Conservation (phyloP, 1,140 invertebrate genomes). For the Armadillidium nasatum region DNA sequence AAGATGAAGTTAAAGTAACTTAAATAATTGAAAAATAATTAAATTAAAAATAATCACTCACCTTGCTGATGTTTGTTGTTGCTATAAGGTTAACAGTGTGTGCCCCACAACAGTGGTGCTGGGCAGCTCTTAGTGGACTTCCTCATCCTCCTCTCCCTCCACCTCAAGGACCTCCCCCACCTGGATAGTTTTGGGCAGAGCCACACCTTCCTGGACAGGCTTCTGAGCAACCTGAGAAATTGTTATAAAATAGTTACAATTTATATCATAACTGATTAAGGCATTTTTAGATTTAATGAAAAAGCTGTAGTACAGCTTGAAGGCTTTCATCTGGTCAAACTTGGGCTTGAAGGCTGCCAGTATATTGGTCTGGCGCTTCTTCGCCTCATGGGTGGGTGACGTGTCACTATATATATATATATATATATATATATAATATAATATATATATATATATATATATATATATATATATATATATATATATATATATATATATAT, state of each 20-base stretch:
- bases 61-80: background rate
- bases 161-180: background rate
- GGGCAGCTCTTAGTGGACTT: conserved; percentile 3
- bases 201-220: conserved; percentile 20
- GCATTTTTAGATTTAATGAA: conserved; percentile 7
- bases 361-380: background rate
- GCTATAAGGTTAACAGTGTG: conserved; percentile 20
- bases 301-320: conserved; percentile 1
- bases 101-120: background rate
- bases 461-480: no score
- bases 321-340: background rate
- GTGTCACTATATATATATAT: no score
- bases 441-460: no score
- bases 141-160: background rate
- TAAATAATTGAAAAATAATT: no score
- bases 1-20: no score
- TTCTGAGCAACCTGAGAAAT: conserved; percentile 20
- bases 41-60: background rate
- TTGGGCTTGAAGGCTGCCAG: background rate
- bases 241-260: conserved; percentile 16
- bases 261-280: background rate
- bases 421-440: no score
- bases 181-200: conserved; percentile 17
- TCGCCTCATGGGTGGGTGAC: background rate
- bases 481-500: no score